A percentile compares a stretch with the other conserved stretches of the same genome.
Conservation (phyloP, 1,140 invertebrate species). For the Delia radicum region DNA sequence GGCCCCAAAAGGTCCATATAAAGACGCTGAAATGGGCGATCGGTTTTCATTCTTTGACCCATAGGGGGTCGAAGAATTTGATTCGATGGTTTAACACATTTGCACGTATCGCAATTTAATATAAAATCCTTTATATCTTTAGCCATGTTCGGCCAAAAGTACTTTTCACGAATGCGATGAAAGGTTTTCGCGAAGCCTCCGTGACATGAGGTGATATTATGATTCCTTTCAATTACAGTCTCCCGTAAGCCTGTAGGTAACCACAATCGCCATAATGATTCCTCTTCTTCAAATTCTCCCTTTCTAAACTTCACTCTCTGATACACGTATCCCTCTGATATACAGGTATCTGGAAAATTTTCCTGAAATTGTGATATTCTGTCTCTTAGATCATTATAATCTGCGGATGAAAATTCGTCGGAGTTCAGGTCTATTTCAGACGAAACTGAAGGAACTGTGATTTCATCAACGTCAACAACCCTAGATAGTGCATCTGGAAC, state of each 20-base stretch:
- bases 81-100: neutral
- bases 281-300: neutral
- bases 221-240: neutral
- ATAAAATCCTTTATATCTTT: neutral
- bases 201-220: neutral
- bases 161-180: neutral
- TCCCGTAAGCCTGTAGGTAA: neutral
- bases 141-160: conserved; percentile 21
- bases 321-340: neutral
- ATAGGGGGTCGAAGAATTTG: conserved; percentile 1
- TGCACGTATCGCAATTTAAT: neutral
- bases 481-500: conserved; percentile 50
- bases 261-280: conserved; percentile 7
- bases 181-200: neutral
- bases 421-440: neutral
- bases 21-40: neutral
- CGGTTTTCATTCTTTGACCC: neutral
- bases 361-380: neutral
- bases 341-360: neutral
- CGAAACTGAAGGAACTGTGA: neutral
- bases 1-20: conserved; percentile 20
- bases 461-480: neutral
- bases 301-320: conserved; percentile 1
- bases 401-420: neutral
- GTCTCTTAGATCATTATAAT: neutral